phyloP scores from a whole-genome alignment of 2,797 vertebrate species.

The Sebastes elongatus region DNA sequence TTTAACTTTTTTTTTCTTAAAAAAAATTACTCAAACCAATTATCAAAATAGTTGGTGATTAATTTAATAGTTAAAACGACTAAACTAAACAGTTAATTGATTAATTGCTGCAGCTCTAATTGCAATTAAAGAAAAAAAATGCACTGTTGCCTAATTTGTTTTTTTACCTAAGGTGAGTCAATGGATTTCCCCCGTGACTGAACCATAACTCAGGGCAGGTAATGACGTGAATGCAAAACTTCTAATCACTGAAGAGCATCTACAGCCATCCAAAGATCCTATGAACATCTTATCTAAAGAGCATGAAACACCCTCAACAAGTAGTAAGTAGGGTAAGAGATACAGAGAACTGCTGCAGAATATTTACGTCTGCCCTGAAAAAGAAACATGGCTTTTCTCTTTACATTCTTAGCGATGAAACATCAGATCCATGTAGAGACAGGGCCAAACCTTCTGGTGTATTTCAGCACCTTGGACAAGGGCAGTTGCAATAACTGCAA shows the following conservation, averaged over 20 bases:
- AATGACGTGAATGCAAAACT: slow-evolving; percentile 10
- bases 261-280: background rate
- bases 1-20: no score
- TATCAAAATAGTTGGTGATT: no score
- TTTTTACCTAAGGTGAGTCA: background rate
- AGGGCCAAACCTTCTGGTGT: background rate
- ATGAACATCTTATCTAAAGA: background rate
- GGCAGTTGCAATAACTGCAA: no score
- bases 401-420: background rate
- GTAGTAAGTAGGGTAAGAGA: background rate
- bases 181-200: background rate
- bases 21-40: no score
- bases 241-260: slow-evolving; percentile 37
- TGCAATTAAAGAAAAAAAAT: background rate
- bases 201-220: background rate
- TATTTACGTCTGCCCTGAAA: background rate
- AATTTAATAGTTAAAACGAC: no score
- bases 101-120: no score
- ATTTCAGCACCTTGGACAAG: slow-evolving; percentile 58
- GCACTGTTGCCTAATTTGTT: background rate
- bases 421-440: background rate
- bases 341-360: background rate
- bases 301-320: background rate
- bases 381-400: background rate
- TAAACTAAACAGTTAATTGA: no score